Evolutionary conservation across 2,888 invertebrate species (phyloP), one percentile per base, ranked within the genome.

Genomic region (Chirona hameri): DNA sequence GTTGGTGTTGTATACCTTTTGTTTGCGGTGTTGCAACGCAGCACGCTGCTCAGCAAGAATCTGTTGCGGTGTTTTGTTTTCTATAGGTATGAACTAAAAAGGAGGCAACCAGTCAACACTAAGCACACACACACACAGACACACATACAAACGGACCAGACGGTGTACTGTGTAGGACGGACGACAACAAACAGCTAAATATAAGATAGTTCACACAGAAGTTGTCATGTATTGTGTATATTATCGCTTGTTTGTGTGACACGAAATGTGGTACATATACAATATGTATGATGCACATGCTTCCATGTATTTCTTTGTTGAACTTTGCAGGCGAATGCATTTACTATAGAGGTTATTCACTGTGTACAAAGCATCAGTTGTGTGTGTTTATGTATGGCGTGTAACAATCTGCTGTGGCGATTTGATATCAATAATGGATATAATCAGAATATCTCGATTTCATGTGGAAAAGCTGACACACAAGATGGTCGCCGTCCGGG

Each of bases 1-100:
- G 76, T 46, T 1, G 9, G 27, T 39, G 39, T 39, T 21, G 76
- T 24, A n/a, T 76, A 76, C 76, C 76, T 76, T 39, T 46, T 76
- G 7, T 18, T 24, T 76, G 76, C 76, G 76, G 21, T 76, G 76
- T 76, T 46, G 39, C 24, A 76, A n/a, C 1, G 76, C 76, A 0
- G 76, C 76, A 3, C 76, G 39, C 12, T 76, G 76, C 21, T 76
- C 76, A 24, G 76, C 76, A 46, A 76, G 76, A 24, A 76, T 76
- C 76, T 76, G 76, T 46, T 76, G 76, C 46, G 76, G 76, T 10
- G 76, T 76, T 46, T 76, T 76, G n/a, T 76, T 76, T 24, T 76
- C 76, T 39, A 76, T 46, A 10, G 76, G 46, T 10, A 76, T 14
- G 39, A 24, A n/a, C 76, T 76, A 76, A 46, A 76, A 76, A 46